Conservation (phyloP, 2,113 vertebrate species). For the Mus pahari region DNA sequence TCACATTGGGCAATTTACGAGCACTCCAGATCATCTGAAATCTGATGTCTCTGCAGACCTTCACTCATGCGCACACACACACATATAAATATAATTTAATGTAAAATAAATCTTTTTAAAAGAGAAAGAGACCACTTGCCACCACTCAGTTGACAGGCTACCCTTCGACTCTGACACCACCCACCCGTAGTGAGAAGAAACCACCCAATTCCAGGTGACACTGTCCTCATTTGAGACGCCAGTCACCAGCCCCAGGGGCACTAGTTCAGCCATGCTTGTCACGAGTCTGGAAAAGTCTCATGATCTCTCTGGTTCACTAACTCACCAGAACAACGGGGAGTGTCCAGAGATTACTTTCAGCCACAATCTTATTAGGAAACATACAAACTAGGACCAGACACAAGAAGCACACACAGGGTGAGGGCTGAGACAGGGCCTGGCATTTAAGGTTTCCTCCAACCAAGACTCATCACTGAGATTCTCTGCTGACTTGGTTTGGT, state of each 20-base stretch:
- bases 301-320: not conserved
- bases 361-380: not conserved
- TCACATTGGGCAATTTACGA: not conserved
- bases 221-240: not conserved
- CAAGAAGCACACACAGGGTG: not conserved
- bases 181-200: not conserved
- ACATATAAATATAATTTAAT: not conserved
- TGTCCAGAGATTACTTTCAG: not conserved
- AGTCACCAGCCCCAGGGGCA: not conserved
- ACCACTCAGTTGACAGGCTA: accelerated
- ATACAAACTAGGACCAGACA: not conserved
- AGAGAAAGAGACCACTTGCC: not conserved
- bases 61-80: not conserved
- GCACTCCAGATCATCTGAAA: not conserved
- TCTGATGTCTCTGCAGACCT: too few relatives aligned
- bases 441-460: not conserved
- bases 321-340: not conserved
- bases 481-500: not conserved
- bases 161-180: not conserved
- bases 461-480: not conserved
- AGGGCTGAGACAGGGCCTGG: accelerated
- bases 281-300: not conserved
- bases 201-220: not conserved
- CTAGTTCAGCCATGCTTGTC: not conserved
- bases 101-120: not conserved